Evolutionary conservation across 2,113 vertebrate species (phyloP).

Genomic region (Callocephalon fimbriatum): DNA sequence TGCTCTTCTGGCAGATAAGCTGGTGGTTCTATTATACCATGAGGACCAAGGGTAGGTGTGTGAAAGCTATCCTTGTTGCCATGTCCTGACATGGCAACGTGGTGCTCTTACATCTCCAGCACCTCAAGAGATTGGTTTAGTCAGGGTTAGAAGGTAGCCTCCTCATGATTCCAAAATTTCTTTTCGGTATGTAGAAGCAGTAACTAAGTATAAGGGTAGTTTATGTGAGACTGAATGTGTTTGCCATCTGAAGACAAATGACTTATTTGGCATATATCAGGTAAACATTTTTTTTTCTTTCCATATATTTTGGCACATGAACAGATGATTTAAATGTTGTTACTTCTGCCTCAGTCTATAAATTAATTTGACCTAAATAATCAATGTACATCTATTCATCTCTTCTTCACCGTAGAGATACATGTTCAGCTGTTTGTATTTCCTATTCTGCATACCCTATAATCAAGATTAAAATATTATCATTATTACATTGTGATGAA

Average conservation of each 20-base stretch:
- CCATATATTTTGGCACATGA: not conserved
- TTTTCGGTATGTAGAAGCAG: not conserved
- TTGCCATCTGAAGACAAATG: not conserved
- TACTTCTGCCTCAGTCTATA: not conserved
- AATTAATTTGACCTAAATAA: not conserved
- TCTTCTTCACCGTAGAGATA: not conserved
- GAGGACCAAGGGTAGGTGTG: not conserved
- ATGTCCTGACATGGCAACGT: not conserved
- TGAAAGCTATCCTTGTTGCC: not conserved
- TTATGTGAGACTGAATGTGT: not conserved
- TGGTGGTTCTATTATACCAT: not conserved
- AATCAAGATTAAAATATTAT: not conserved
- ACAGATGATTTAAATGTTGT: not conserved
- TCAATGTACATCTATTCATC: not conserved
- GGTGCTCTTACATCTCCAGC: not conserved
- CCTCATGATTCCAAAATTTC: not conserved
- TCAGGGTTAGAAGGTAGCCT: not conserved
- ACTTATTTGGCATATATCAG: not conserved
- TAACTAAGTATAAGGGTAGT: not conserved
- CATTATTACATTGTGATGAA: not conserved
- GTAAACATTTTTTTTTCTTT: not conserved
- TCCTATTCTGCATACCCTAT: not conserved
- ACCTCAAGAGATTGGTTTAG: not conserved
- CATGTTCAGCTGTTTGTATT: not conserved
- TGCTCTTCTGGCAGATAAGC: not conserved